Base-by-base conservation (phyloP, 2,113 vertebrate species). In the Xyrauchen texanus region DNA sequence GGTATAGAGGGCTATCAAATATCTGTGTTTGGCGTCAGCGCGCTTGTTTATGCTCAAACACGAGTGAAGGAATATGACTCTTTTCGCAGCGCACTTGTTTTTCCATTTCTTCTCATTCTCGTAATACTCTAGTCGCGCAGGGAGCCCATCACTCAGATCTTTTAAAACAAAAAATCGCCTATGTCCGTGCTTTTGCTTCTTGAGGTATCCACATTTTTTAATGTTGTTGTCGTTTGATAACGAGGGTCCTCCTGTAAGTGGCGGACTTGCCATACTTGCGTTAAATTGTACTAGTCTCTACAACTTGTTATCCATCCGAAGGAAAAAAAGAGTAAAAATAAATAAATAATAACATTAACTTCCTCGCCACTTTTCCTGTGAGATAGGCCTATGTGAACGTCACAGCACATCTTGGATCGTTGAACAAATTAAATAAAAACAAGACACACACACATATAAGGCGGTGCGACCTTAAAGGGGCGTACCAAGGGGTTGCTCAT, bases 101-200 rank as follows among this genome's bases (percentile, higher is more conserved):
- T 89, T 94, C 96, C 96, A 99, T 95, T 99, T 99, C 93, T 98
- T 98, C 91, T 98, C 97, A 90, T 92, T 99, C 91, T 99, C 97
- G 85, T 99, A 98, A 91, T 98, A 98, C 91, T 99, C 97, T 87
- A 99, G 91, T 61, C 97, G 93, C 78, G 96, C 94, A 8, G 94
- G 91, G 79, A 83, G 91, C 53, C 94, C 90, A 44, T 92, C 93
- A 80, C 89, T 87, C 68, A 60, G 92, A 78, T 94, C 95, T 60
- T 92, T 93, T 47, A 99, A 83, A 72, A 98, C 96, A 91, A 99
- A 99, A 83, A 96, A 99, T 69, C 97, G 94, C 90, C 95, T 96
- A 91, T 99, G 97, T 72, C 97, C 97, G 87, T 98, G 96, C 82
- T 96, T 97, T 89, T 98, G 96, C 83, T 98, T 98, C 93, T 93